Percentiles rank a stretch among this genome's conserved stretches.
phyloP scores from a whole-genome alignment of 2,888 invertebrate species.

The Falcaria lacertinaria region DNA sequence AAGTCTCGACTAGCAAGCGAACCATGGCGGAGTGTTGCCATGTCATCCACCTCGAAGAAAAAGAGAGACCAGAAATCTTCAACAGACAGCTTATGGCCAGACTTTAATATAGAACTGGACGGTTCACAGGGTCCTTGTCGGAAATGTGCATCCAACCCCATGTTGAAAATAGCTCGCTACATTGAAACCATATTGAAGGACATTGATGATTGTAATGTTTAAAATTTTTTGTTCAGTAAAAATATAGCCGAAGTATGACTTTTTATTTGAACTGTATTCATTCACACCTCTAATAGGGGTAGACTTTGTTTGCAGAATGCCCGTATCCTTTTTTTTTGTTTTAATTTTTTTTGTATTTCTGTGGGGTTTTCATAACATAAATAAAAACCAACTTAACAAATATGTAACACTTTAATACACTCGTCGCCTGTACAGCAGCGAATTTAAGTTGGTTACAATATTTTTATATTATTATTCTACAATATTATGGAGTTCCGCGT shows the following conservation, averaged over 20 bases:
- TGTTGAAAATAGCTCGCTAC: slow-evolving; percentile 50
- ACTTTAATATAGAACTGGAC: slow-evolving; percentile 11
- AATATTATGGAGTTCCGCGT: slow-evolving; percentile 39
- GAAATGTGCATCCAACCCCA: slow-evolving; percentile 40
- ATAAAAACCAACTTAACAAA: slow-evolving; percentile 43
- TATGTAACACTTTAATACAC: slow-evolving; percentile 69
- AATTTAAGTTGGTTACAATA: slow-evolving; percentile 50
- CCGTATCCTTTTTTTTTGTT: no score
- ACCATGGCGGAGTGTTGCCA: slow-evolving; percentile 30
- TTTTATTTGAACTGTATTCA: not conserved
- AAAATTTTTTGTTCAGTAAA: slow-evolving; percentile 19
- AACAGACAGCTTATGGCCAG: slow-evolving; percentile 28
- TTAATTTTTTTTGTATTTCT: no score
- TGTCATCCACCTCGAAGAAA: slow-evolving; percentile 12
- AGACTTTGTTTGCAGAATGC: no score
- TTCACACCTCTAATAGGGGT: no score
- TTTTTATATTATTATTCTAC: slow-evolving; percentile 24
- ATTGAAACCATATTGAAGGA: slow-evolving; percentile 52
- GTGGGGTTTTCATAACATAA: slow-evolving; percentile 5
- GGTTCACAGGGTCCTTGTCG: not conserved
- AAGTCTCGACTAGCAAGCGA: slow-evolving; percentile 30
- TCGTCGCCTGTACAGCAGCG: slow-evolving; percentile 58
- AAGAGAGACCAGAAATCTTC: slow-evolving; percentile 16
- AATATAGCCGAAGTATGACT: not conserved
- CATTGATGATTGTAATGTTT: slow-evolving; percentile 31